Conservation (phyloP, 92 coral and sea anemone species). For the Bergia sp. region DNA sequence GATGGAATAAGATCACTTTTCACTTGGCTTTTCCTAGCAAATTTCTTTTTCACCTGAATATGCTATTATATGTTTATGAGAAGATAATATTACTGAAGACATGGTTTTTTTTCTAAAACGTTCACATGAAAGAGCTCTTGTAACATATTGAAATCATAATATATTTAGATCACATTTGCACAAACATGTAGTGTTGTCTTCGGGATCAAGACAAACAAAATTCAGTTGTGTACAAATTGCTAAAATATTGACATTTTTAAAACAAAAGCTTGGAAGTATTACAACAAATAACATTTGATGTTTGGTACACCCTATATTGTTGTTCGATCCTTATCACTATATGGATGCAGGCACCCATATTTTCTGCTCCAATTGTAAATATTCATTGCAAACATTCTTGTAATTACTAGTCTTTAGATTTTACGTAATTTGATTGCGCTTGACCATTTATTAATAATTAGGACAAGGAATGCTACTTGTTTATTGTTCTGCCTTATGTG, state of each 20-base stretch:
- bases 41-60: neutral
- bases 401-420: neutral
- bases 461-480: no score
- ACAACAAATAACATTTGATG: neutral
- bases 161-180: neutral
- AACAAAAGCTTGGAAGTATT: no score
- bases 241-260: no score
- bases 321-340: neutral
- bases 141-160: constrained; percentile 2
- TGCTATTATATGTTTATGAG: neutral
- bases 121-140: neutral
- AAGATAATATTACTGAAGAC: neutral
- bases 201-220: neutral
- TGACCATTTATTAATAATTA: neutral
- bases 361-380: neutral
- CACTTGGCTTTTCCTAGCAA: no score
- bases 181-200: neutral
- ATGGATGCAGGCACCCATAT: neutral
- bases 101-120: neutral
- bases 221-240: neutral
- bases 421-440: neutral
- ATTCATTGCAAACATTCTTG: neutral
- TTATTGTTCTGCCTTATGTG: neutral
- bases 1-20: neutral
- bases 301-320: neutral